Evolutionary conservation across 2,888 invertebrate genomes (phyloP).

Genomic region (Clivina fossor): DNA sequence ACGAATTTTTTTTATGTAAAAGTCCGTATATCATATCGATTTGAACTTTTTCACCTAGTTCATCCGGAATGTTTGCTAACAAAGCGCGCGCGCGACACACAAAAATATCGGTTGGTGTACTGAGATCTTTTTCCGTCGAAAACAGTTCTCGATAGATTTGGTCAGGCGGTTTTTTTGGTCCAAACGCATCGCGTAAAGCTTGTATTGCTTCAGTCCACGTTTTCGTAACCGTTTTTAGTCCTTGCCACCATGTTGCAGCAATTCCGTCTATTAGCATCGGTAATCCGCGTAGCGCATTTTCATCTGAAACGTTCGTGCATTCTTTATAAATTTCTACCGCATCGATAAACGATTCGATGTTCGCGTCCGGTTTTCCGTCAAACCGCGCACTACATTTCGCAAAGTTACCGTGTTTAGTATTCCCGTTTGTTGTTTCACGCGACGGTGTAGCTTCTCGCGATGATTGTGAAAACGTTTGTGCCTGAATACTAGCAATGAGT

Average conservation of each 20-base stretch:
- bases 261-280: conserved; percentile 30
- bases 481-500: conserved; percentile 1
- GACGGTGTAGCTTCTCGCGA: background rate
- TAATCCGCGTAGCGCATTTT: too few species aligned
- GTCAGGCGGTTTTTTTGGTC: conserved; percentile 26
- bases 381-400: conserved; percentile 4
- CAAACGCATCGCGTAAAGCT: conserved; percentile 14
- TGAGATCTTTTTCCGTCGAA: conserved; percentile 11
- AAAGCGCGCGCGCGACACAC: conserved; percentile 14
- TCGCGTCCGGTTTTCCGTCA: background rate
- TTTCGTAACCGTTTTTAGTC: conserved; percentile 15
- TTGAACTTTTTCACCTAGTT: conserved; percentile 8
- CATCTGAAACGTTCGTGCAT: conserved; percentile 27
- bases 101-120: conserved; percentile 21
- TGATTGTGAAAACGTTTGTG: too few species aligned
- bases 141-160: conserved; percentile 15
- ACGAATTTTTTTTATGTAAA: conserved; percentile 6
- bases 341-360: conserved; percentile 3
- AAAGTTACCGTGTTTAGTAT: conserved; percentile 1
- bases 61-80: conserved; percentile 7
- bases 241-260: conserved; percentile 37
- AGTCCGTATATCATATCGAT: conserved; percentile 19
- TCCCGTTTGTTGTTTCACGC: too few species aligned
- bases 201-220: conserved; percentile 25
- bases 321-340: conserved; percentile 14